Base-by-base conservation (phyloP, 2,797 vertebrate genomes). In the Spinibarbus caldwelli region DNA sequence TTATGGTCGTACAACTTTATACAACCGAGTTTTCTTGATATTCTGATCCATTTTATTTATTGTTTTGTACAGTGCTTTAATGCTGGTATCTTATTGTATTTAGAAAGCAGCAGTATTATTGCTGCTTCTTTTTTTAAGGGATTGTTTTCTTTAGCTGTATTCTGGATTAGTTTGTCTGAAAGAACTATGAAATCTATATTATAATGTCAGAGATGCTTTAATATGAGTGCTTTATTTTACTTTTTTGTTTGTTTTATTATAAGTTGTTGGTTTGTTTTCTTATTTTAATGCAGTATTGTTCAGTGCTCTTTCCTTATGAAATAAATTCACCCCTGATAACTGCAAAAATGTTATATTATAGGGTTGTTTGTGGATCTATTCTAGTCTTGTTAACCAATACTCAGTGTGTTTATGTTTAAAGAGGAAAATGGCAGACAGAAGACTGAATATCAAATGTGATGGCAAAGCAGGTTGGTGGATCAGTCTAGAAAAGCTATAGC, bases 151-250 rank as follows among this genome's bases (percentile, higher is more conserved):
- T 82, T 78, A 81, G 72, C 47, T 83, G 82, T 84, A 79, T 85
- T 88, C 66, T 78, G 80, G 78, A 88, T 85, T 87, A 84, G 85
- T 84, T 87, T 49, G 82, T 89, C 49, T 90, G 72, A 83, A 85
- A 87, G 77, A 87, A 83, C 52, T 85, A 72, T 77, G 72, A 88
- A 86, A n/a, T n/a, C n/a, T n/a, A n/a, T 86, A 34, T 34, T 66
- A 62, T 85, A 85, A 87, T 90, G 85, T 86, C 85, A 84, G 80
- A 86, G 67, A 87, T 88, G 62, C 68, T 79, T 89, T 88, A 84
- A 87, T 83, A 89, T 75, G 82, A 86, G 85, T 87, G 80, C 71
- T 89, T 90, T 85, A 84, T 59, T 78, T 85, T 45, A 85, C 64
- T 47, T 49, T 59, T 73, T 73, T 54, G 49, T 75, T 83, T 72